Evolutionary conservation across 2,113 vertebrate genomes (phyloP).

Genomic region (Sylvietta virens): DNA sequence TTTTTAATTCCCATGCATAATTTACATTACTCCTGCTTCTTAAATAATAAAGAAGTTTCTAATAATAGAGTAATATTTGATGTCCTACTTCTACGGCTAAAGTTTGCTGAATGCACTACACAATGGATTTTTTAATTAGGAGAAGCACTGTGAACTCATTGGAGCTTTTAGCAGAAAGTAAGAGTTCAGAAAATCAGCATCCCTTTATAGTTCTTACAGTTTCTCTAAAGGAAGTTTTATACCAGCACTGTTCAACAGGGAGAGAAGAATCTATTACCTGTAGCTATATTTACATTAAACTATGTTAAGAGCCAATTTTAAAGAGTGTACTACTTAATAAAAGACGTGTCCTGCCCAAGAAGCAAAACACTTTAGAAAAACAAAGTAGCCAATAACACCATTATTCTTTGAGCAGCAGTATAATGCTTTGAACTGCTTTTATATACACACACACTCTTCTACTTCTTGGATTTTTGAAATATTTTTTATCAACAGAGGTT

Average conservation of each 20-base stretch:
- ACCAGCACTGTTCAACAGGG: background rate
- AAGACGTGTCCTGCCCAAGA: background rate
- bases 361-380: background rate
- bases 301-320: background rate
- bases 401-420: background rate
- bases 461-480: background rate
- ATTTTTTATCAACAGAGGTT: background rate
- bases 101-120: background rate
- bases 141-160: background rate
- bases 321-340: background rate
- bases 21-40: background rate
- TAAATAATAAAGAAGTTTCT: slow-evolving; percentile 30
- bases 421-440: background rate
- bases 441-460: background rate
- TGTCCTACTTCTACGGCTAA: background rate
- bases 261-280: background rate
- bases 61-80: background rate
- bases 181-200: background rate
- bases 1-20: background rate
- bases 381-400: background rate
- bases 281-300: background rate
- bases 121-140: background rate
- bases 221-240: background rate
- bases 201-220: background rate
- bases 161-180: background rate